These are phyloP conservation scores for Brachypterus glaber DNA, from an alignment of 2,888 invertebrate genomes.

Conservation along the genomic window DNA sequence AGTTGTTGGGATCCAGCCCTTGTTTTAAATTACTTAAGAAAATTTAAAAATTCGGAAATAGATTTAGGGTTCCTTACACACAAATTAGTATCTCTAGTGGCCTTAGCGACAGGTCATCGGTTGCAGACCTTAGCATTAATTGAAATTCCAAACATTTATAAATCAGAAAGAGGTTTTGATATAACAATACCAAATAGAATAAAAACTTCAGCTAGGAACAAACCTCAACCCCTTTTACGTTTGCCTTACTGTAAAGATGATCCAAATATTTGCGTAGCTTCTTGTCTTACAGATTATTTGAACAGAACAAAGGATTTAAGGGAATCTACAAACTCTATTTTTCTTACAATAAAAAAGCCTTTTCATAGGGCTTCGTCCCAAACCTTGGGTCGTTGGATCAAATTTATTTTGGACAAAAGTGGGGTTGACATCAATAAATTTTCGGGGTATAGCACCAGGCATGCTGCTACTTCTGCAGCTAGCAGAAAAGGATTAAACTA, in stretches of 20 bases:
- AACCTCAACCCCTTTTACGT: constrained; percentile 7
- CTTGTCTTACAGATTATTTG: constrained; percentile 7
- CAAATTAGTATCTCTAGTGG: no score
- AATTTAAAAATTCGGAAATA: no score
- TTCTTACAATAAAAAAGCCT: no score
- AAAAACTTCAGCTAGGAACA: constrained; percentile 13
- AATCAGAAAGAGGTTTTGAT: constrained; percentile 3
- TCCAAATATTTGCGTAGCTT: constrained; percentile 12
- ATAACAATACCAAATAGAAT: constrained; percentile 13
- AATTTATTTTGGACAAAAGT: constrained; percentile 1
- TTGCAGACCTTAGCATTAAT: no score
- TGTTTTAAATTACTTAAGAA: no score
- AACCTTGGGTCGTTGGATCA: constrained; percentile 1
- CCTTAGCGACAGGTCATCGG: no score
- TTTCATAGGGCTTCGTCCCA: not conserved
- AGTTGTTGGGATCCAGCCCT: no score
- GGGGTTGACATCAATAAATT: constrained; percentile 5
- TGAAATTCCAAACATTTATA: constrained; percentile 7
- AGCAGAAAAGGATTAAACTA: constrained; percentile 14
- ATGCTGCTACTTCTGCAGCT: constrained; percentile 20
- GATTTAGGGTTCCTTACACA: no score
- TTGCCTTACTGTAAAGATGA: constrained; percentile 11
- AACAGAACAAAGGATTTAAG: constrained; percentile 4
- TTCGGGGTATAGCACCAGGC: constrained; percentile 17
- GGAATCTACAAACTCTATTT: no score